phyloP scores from a whole-genome alignment of 2,113 vertebrate species.

The Melanotaenia duboulayi region DNA sequence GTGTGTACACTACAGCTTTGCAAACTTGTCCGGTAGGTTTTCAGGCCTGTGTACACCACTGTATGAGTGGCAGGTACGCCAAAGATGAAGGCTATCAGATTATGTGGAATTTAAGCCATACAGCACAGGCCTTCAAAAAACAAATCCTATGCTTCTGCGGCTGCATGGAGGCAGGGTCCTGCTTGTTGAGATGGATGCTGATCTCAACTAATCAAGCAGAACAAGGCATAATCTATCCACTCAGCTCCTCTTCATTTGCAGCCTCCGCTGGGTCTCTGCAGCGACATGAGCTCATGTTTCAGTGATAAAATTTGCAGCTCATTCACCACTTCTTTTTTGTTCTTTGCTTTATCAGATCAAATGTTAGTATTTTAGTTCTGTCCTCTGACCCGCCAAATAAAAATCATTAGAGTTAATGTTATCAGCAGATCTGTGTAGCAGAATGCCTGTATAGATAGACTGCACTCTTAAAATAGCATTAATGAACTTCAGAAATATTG shows the following conservation, averaged over 20 bases:
- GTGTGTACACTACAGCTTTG: background rate
- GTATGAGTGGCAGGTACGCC: constrained; percentile 35
- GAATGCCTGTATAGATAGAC: background rate
- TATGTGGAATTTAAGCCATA: constrained; percentile 57
- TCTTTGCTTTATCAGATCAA: no score
- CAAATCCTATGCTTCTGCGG: constrained; percentile 38
- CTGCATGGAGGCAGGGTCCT: constrained; percentile 1
- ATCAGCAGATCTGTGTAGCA: no score
- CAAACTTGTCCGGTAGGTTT: constrained; percentile 63
- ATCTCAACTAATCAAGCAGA: background rate
- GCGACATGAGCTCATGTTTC: background rate
- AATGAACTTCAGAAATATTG: no score
- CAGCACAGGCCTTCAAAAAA: constrained; percentile 48
- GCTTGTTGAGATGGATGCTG: background rate
- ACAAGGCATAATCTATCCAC: background rate
- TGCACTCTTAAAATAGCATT: background rate
- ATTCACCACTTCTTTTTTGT: no score
- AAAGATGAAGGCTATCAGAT: constrained; percentile 61
- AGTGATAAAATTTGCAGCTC: background rate
- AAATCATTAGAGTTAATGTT: no score
- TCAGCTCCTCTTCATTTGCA: no score
- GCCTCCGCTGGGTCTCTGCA: background rate
- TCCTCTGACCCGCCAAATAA: no score
- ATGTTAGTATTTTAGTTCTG: no score
- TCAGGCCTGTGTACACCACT: constrained; percentile 22